Evolutionary conservation across 2,113 vertebrate genomes (phyloP).

Genomic region (Psittacus erithacus): DNA sequence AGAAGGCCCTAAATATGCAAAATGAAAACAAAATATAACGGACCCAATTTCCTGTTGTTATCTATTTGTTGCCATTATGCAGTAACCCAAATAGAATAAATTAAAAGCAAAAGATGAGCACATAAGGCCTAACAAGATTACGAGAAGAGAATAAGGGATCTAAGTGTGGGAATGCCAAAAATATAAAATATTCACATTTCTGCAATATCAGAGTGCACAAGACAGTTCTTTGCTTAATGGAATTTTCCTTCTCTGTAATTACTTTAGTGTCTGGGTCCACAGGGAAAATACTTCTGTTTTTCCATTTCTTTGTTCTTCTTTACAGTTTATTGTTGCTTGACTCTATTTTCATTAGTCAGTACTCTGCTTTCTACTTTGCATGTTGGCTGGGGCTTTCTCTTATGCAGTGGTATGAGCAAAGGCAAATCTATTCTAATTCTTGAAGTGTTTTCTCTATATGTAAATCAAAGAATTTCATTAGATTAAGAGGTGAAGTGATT

Average conservation of each 20-base stretch:
- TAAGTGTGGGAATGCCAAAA: constrained; percentile 29
- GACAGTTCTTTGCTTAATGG: not conserved
- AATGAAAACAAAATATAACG: constrained; percentile 9
- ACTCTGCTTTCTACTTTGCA: not conserved
- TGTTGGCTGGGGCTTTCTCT: not conserved
- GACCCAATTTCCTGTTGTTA: not conserved
- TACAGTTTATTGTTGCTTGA: not conserved
- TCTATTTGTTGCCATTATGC: constrained; percentile 31
- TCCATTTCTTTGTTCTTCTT: not conserved
- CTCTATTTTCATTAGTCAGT: not conserved
- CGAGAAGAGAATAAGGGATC: not conserved
- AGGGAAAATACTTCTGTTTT: not conserved
- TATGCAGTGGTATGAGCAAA: not conserved
- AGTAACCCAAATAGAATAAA: constrained; percentile 24
- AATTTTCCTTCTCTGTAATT: constrained; percentile 22
- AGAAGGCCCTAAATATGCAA: not conserved
- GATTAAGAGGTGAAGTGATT: not conserved
- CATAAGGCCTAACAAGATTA: constrained; percentile 35
- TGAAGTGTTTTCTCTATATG: not conserved
- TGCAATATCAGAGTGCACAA: not conserved
- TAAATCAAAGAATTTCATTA: not conserved
- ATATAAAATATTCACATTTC: not conserved
- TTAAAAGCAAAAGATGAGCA: constrained; percentile 33
- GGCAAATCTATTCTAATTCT: not conserved
- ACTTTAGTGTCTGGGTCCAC: not conserved